Conservation (phyloP, 2,797 vertebrate species). For the Calcarius lapponicus region DNA sequence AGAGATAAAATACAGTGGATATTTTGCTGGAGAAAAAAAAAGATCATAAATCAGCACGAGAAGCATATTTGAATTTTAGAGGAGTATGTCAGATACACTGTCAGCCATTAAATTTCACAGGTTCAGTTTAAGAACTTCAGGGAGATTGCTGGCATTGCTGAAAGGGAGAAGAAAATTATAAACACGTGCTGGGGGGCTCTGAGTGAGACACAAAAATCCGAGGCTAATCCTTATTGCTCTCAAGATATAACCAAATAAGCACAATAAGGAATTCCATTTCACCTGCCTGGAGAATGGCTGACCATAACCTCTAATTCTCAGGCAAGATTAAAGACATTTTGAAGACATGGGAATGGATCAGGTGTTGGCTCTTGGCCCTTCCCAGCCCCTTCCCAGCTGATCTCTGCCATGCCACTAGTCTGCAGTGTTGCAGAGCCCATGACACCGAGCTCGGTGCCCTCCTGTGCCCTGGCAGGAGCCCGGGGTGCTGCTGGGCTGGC, state of each 20-base stretch:
- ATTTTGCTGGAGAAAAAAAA: neutral
- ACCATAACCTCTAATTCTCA: neutral
- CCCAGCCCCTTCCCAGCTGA: neutral
- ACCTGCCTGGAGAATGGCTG: slow-evolving; percentile 16
- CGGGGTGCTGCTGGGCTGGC: rapidly evolving
- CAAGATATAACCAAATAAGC: neutral
- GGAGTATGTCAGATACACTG: neutral
- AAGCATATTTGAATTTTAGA: slow-evolving; percentile 10
- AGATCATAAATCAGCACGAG: neutral
- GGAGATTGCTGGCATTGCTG: slow-evolving; percentile 59
- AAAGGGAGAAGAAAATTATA: slow-evolving; percentile 53
- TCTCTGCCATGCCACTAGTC: neutral
- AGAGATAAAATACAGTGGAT: neutral
- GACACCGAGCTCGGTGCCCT: neutral
- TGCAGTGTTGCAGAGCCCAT: neutral
- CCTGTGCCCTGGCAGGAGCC: neutral
- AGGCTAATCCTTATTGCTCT: slow-evolving; percentile 31
- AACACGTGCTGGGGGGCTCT: slow-evolving; percentile 18
- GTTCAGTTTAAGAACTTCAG: slow-evolving; percentile 38
- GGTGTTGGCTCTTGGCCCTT: neutral
- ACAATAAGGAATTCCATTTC: slow-evolving; percentile 19
- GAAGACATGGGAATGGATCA: neutral
- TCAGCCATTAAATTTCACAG: slow-evolving; percentile 52
- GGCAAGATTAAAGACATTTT: neutral
- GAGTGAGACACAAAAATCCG: slow-evolving; percentile 17